Percentiles rank a stretch among this genome's conserved stretches.
Evolutionary conservation across 2,113 vertebrate genomes (phyloP).

Genomic region (Cebus imitator): DNA sequence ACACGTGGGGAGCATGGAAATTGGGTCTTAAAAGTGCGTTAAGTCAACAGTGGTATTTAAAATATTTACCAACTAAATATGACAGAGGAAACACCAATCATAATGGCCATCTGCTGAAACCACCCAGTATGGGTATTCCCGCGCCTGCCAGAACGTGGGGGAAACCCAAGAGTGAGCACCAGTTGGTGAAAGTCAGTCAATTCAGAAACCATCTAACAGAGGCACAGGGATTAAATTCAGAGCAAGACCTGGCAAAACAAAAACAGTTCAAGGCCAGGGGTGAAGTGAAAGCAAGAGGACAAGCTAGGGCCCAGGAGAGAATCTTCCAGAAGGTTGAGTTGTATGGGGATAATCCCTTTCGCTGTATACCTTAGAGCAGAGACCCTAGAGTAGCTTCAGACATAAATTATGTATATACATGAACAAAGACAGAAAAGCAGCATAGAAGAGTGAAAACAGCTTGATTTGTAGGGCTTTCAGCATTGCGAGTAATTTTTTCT

Average conservation of each 20-base stretch:
- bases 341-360: not conserved
- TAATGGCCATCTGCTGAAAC: not conserved
- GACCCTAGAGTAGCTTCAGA: not conserved
- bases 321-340: not conserved
- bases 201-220: not conserved
- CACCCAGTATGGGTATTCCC: not conserved
- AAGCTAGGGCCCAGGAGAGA: not conserved
- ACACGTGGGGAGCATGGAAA: not conserved
- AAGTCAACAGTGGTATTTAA: not conserved
- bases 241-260: not conserved
- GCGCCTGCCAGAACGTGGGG: not conserved
- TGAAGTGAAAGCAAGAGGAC: not conserved
- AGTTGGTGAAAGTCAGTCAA: not conserved
- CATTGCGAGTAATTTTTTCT: not conserved
- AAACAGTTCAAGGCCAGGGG: not conserved
- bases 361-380: not conserved
- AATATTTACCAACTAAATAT: not conserved
- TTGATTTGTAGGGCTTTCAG: conserved; percentile 68
- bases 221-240: not conserved
- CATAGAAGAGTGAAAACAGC: conserved; percentile 17
- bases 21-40: not conserved
- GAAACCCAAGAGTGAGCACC: not conserved
- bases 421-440: conserved; percentile 44
- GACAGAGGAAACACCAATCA: not conserved
- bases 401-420: conserved; percentile 17